Conservation (phyloP, 35 echinoderm and acorn worm genomes). For the Apostichopus californicus region DNA sequence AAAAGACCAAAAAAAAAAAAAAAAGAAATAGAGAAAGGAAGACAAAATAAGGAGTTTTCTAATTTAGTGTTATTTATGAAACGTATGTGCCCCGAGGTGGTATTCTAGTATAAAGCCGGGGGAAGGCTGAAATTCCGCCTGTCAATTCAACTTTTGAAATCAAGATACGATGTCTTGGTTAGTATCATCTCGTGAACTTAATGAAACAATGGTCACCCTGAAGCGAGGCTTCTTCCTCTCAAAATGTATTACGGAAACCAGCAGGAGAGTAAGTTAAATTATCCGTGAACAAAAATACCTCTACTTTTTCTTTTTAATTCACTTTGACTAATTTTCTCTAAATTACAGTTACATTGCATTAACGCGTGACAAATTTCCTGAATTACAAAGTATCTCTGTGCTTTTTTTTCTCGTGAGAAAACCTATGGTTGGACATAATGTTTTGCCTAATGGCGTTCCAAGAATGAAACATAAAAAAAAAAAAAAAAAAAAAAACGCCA, state of each 20-base stretch:
- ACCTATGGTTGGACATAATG: neutral
- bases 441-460: neutral
- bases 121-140: slow-evolving; percentile 31
- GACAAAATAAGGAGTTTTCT: neutral
- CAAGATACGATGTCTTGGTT: neutral
- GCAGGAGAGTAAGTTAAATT: slow-evolving; percentile 24
- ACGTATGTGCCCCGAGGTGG: slow-evolving; percentile 28
- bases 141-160: slow-evolving; percentile 18
- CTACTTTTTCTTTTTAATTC: neutral
- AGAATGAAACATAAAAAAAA: neutral
- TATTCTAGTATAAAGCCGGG: slow-evolving; percentile 8
- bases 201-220: slow-evolving; percentile 41
- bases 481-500: neutral
- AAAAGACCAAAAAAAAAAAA: neutral
- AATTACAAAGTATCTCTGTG: neutral
- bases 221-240: slow-evolving; percentile 13
- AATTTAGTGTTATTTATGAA: slow-evolving; percentile 38
- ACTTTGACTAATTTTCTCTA: slow-evolving; percentile 39
- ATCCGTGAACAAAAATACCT: slow-evolving; percentile 29
- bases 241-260: neutral
- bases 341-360: slow-evolving; percentile 49
- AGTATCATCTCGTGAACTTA: slow-evolving; percentile 2
- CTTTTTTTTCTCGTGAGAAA: slow-evolving; percentile 8
- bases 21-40: neutral
- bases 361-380: slow-evolving; percentile 46